phyloP scores from a whole-genome alignment of 2,797 vertebrate genomes.

The Rhinogobio ventralis region DNA sequence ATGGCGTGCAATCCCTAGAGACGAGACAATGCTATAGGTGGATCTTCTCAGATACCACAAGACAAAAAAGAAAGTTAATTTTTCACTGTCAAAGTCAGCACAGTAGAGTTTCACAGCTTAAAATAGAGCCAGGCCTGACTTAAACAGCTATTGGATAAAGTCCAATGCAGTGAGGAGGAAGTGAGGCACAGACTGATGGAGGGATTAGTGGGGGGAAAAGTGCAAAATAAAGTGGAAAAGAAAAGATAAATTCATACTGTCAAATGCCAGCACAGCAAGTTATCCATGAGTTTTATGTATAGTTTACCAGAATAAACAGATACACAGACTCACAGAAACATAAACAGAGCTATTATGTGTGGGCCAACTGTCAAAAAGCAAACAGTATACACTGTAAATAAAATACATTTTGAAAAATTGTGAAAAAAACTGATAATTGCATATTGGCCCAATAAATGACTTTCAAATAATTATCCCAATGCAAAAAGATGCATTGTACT shows the following conservation, averaged over 20 bases:
- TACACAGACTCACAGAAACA: background rate
- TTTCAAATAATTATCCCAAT: too few relatives aligned
- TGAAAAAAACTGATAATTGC: too few relatives aligned
- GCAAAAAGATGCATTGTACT: too few relatives aligned
- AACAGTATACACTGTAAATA: background rate
- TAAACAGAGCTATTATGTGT: slow-evolving; percentile 23
- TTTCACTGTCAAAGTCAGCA: background rate
- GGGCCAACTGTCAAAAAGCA: slow-evolving; percentile 36
- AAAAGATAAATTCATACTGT: background rate
- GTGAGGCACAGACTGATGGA: background rate
- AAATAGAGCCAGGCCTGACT: slow-evolving; percentile 4
- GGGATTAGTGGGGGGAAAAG: background rate
- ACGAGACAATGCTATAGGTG: slow-evolving; percentile 3
- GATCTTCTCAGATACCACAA: slow-evolving; percentile 9
- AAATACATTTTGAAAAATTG: too few relatives aligned
- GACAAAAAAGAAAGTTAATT: slow-evolving; percentile 9
- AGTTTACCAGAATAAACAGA: background rate
- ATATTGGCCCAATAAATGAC: too few relatives aligned
- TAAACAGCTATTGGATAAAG: slow-evolving; percentile 7
- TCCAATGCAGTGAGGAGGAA: background rate
- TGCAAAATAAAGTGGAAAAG: background rate
- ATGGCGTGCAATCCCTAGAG: slow-evolving; percentile 19
- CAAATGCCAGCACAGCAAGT: background rate
- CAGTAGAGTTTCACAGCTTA: background rate
- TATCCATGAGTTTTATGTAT: background rate